Evolutionary conservation across 2,113 vertebrate genomes (phyloP), one percentile per base, ranked within the genome.

Genomic region (Symphodus melops): DNA sequence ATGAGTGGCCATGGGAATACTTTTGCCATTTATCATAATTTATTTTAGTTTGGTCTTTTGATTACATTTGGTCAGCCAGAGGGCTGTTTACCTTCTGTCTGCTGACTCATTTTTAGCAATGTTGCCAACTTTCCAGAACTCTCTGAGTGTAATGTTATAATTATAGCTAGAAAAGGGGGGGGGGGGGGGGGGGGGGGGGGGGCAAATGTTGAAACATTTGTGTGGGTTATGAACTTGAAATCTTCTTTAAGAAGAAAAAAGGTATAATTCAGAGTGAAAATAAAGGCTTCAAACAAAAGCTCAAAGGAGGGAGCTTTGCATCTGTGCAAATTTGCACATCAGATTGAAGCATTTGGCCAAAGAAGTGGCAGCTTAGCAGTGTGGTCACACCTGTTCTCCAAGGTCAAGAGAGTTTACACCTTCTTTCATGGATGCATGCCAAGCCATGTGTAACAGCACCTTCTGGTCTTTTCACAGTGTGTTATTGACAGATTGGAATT

Each of bases 361-460:
- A 28, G 64, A 51, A 55, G 33, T 56, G 55, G 54, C 41, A 77
- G 52, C 20, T 21, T 9, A 28, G n/a, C 61, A 23, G 12, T 14
- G 17, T 9, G 41, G 11, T 66, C 48, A 48, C 64, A 75, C 58
- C 69, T 80, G 58, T 72, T 82, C 66, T 49, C 56, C 28, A 78
- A 67, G 70, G 69, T 80, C 69, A 57, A 48, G 23, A 53, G 75
- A 61, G 55, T 70, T 64, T 49, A 20, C 6, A 53, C 39, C 6
- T 49, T 48, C 20, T 71, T 78, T 59, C 12, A 63, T 36, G 41
- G 39, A 51, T 62, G 8, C 9, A n/a, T 44, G 54, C 51, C 77
- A 70, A 74, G 69, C 59, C 65, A 80, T 69, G 51, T 79, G 57
- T 56, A 79, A 79, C 59, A 12, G 53, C 62, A 66, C 42, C 63